Base-by-base conservation (phyloP, 2,888 invertebrate genomes). In the Spodoptera littoralis region DNA sequence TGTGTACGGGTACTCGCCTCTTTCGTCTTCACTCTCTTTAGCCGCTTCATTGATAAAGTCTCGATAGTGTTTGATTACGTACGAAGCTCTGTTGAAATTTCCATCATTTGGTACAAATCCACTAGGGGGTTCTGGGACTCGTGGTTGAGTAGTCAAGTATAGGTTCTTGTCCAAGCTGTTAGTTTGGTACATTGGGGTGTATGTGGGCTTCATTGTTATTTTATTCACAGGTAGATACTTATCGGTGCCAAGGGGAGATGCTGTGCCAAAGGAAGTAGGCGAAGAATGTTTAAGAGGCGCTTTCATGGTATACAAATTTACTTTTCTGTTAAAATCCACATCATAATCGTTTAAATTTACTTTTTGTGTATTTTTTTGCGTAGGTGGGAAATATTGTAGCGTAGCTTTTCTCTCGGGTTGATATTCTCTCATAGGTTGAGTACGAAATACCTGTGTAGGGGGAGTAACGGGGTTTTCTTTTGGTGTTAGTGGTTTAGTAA, bases 381-480 rank as follows among this genome's bases (percentile, higher is more conserved):
- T 85, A 1, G 94, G 94, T 13, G 94, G 93, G 76, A 94, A 94
- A 76, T 92, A 93, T 67, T 93, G 92, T 5, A 94, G 63, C 0
- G 93, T 93, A 1, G 91, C 87, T 53, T 86, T 86, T 51, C 92
- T 84, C 5, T 90, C 89, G 0, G 90, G 86, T 18, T 79, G 66
- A 41, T 79, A 79, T 8, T 66, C 71, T 4, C 65, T 69, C 49
- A 76, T 73, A 2, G 79, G 76, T 50, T 76, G 79, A 12, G 82
- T 80, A 11, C 65, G 69, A 3, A 73, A 62, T 18, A 77, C 50
- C 2, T 80, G 73, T 2, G 75, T 67, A 4, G 82, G 66, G 2
- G 24, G 63, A 8, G 84, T 76, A 1, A 77, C 66, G 1, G 73
- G 60, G 0, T 71, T 64, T 22, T 62, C 69, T 24, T 60, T 67